Evolutionary conservation across 2,888 invertebrate genomes (phyloP), one percentile per base, ranked within the genome.

Genomic region (Aradus depressus): DNA sequence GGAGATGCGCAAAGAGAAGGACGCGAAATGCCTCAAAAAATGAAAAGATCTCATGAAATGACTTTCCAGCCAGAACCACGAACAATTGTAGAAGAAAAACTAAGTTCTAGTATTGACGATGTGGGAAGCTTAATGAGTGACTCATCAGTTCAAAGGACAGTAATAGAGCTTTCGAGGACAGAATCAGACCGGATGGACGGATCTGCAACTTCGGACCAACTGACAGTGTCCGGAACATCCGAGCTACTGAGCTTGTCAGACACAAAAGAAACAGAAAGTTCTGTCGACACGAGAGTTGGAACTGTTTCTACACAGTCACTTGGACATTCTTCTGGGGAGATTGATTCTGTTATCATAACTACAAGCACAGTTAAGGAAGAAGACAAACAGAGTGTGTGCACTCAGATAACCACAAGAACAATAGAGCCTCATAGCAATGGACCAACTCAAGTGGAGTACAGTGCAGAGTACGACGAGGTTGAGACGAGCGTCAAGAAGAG

Each of bases 1-100:
- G 64, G 65, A 18, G 54, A 23, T 60, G 56, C 50, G 43, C 35
- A 41, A 5, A 45, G 22, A 18, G 34, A 39, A 8, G 55, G 55
- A 41, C 55, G 54, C 6, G 61, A 62, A 42, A 55, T 75, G n/a
- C 73, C 77, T 22, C 79, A 79, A 8, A 72, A 72, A 64, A 89
- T 90, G 89, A 90, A 89, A 65, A 74, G 90, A 53, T 90, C 89
- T 0, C 83, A 85, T 60, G 90, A 90, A 72, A 90, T 90, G 89
- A 82, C 86, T 53, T 90, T 90, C 65, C 81, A 79, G 60, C 84
- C 84, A 3, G 66, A 64, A 53, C 64, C 60, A 35, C 61, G 60
- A 54, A 61, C 70, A 61, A 66, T 67, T 35, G 60, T 67, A 25
- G 75, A 75, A 43, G 71, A 75, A 62, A 72, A 70, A 59, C 66